These are phyloP conservation scores for Disparrhopalites patrizii DNA, from an alignment of 2,888 invertebrate genomes.

Conservation along the genomic window DNA sequence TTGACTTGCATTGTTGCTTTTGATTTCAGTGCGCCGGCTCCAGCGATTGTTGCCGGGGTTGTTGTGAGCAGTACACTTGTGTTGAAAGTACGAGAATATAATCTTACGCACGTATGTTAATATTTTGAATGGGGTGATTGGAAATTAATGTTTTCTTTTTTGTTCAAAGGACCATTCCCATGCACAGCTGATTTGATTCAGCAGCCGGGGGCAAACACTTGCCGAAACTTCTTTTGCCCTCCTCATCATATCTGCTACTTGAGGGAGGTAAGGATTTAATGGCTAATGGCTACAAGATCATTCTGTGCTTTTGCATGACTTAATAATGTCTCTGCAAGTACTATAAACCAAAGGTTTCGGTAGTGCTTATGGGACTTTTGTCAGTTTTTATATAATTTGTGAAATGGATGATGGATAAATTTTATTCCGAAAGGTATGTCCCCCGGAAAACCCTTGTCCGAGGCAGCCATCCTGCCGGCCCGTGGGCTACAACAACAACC, in stretches of 20 bases:
- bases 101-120: too few species aligned
- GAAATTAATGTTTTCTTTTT: not conserved
- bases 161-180: not conserved
- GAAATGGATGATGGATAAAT: too few species aligned
- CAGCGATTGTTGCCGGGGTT: conserved; percentile 5
- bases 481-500: not conserved
- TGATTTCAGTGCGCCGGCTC: not conserved
- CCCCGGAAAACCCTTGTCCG: conserved; percentile 5
- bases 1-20: not conserved
- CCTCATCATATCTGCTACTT: conserved; percentile 5
- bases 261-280: not conserved
- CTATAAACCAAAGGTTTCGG: not conserved
- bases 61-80: conserved; percentile 6
- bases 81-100: not conserved
- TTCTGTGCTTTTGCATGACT: not conserved
- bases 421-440: too few species aligned
- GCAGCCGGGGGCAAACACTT: not conserved
- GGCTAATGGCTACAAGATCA: not conserved
- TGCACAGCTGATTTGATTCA: not conserved
- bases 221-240: not conserved
- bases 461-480: not conserved
- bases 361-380: not conserved
- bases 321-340: not conserved
- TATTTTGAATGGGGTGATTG: not conserved
- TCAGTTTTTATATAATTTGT: too few species aligned